Percentiles rank a stretch among this genome's conserved stretches.
Conservation (phyloP, 1,140 invertebrate genomes). For the Drosophila lacertosa region DNA sequence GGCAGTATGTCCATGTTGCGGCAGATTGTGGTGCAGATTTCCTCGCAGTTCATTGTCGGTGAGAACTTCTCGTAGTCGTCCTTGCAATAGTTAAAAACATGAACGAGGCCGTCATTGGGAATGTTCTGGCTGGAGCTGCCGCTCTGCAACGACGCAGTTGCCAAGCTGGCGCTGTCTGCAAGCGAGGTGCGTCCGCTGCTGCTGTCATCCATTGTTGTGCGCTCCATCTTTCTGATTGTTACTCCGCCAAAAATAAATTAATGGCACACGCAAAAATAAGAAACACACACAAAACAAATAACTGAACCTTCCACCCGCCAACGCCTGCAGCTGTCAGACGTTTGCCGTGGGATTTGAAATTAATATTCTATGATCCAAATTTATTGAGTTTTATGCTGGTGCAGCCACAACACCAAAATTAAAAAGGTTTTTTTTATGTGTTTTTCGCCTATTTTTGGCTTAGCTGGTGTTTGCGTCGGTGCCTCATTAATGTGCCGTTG, state of each 20-base stretch:
- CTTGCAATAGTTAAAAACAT: constrained; percentile 40
- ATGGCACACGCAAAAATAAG: not conserved
- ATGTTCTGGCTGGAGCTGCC: constrained; percentile 60
- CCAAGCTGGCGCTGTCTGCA: constrained; percentile 63
- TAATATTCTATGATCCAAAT: too few species aligned
- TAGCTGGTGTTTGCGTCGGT: constrained; percentile 18
- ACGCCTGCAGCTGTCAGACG: constrained; percentile 10
- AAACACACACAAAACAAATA: not conserved
- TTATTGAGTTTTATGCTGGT: not conserved
- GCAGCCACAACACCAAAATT: constrained; percentile 19
- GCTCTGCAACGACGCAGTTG: constrained; percentile 55
- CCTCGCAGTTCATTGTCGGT: constrained; percentile 85
- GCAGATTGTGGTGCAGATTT: constrained; percentile 89
- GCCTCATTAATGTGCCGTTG: constrained; percentile 34
- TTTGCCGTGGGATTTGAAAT: not conserved
- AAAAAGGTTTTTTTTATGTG: not conserved
- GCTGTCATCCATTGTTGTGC: constrained; percentile 56
- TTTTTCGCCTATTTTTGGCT: constrained; percentile 33
- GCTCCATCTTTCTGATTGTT: not conserved
- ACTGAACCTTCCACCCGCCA: constrained; percentile 10
- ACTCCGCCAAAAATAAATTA: constrained; percentile 4
- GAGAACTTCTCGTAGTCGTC: constrained; percentile 31
- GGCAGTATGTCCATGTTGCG: constrained; percentile 89
- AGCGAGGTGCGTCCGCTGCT: constrained; percentile 65
- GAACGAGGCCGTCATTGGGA: constrained; percentile 46